Base-by-base conservation (phyloP, 1,140 invertebrate species). In the Drosophila lacertosa region DNA sequence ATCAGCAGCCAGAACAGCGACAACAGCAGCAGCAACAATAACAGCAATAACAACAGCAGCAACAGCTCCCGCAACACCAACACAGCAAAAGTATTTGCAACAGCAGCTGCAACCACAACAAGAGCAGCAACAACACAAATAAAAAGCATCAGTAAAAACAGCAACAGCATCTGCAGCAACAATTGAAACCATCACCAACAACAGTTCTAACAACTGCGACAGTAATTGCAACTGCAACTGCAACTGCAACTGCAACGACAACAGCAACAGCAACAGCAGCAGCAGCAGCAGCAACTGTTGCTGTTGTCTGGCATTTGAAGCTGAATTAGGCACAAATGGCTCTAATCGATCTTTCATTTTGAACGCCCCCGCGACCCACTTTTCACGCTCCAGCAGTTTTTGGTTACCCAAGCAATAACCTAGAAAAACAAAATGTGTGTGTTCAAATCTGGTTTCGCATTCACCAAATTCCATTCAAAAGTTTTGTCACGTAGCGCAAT, bases 251-350 rank as follows among this genome's bases (percentile, higher is more conserved):
- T 6, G 4, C 26, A 26, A 3, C 26, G 7, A 3, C 26, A 26
- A 6, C 26, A 26, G 3, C 26, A 35, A 10, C 16, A 33, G 6
- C 11, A 11, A 24, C 50, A 13, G n/a, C 33, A 51, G 44, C 18
- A 7, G 2, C 32, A 20, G 32, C 32, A 10, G 11, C 20, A 44
- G 11, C 20, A 44, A 44, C 20, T 44, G 42, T 44, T 44, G 42
- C 20, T 44, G 26, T 3, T 7, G 39, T 13, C 44, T 32, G 18
- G 20, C 35, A 22, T 62, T 53, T 53, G 9, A 13, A 42, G 11
- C 35, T 32, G 16, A 62, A 62, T 62, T 62, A 51, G 47, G 16
- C 11, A 22, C 45, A 32, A 62, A 40, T 45, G 18, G 29, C 18
- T 15, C 20, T 47, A 44, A 37, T 33, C 44, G n/a, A 29, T 29